Conservation (phyloP, 37 sponge, comb jelly and placozoan species). For the Axinella damicornis region DNA sequence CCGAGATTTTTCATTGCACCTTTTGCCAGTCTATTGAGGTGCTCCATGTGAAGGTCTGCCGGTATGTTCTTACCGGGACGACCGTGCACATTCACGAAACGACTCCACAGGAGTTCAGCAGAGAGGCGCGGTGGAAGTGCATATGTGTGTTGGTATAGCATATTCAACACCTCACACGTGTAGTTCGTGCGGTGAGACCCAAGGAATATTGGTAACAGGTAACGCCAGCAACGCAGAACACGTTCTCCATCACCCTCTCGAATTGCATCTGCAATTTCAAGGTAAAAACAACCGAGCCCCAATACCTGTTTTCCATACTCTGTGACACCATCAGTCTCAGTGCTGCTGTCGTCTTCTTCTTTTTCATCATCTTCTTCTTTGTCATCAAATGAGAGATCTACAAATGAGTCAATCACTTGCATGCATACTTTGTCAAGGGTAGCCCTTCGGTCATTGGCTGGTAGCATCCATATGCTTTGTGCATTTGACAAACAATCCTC, state of each 20-base stretch:
- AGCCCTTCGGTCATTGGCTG: too few relatives aligned
- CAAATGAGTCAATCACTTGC: too few relatives aligned
- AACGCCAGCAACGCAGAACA: slow-evolving; percentile 50
- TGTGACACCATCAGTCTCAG: too few relatives aligned
- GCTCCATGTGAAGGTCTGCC: too few relatives aligned
- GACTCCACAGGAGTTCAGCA: slow-evolving; percentile 52
- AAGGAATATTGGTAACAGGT: slow-evolving; percentile 28
- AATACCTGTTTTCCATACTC: too few relatives aligned
- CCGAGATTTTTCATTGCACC: background rate
- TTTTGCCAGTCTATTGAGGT: slow-evolving; percentile 9
- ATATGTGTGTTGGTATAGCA: slow-evolving; percentile 1
- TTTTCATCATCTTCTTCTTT: too few relatives aligned
- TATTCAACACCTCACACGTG: slow-evolving; percentile 13
- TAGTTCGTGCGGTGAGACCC: slow-evolving; percentile 29
- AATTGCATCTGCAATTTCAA: slow-evolving; percentile 30
- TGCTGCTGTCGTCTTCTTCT: too few relatives aligned
- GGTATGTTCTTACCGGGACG: background rate
- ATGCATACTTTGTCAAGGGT: too few relatives aligned
- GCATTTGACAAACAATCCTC: too few relatives aligned
- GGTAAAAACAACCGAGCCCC: background rate
- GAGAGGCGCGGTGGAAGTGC: slow-evolving; percentile 43
- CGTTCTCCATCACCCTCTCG: too few relatives aligned
- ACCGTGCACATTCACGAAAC: slow-evolving; percentile 24
- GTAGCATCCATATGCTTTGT: too few relatives aligned
- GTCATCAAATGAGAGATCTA: too few relatives aligned